Base-by-base conservation (phyloP, 2,888 invertebrate species). In the Phalera bucephala region DNA sequence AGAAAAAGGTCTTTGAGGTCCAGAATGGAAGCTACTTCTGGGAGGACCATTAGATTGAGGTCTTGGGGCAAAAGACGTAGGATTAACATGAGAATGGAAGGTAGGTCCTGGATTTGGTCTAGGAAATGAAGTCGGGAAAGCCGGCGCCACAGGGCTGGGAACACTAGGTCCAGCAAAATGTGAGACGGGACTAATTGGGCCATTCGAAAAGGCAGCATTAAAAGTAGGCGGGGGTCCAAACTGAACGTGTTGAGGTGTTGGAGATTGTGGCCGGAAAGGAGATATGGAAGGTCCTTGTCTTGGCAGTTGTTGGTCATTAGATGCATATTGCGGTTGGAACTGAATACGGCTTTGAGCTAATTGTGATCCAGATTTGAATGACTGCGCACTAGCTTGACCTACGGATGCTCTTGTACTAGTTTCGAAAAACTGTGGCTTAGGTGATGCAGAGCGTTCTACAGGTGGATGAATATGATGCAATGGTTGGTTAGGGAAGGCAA, bases 1-100 rank as follows among this genome's bases (percentile, higher is more conserved):
- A 45, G 83, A 80, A 64, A 91, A 91, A 6, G 92, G 91, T 54
- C 91, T 82, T 64, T 91, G 91, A 8, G 91, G 82, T 48, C 91
- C 91, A 12, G 91, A 79, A 57, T 89, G 86, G 55, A 90, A 90
- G 38, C 73, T 74, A 9, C 70, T 38, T 57, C 84, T 75, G 11
- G 89, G 77, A 20, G 89, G 91, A 9, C 80, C 79, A 54, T 77
- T 83, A 14, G 90, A 83, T 20, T 81, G 79, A 15, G 80, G 79
- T 17, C 88, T 69, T 13, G 74, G 38, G 4, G 59, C 67, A 53
- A 87, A 86, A 15, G 71, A 44, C 21, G 78, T 76, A 23, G 73
- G 67, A 35, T 56, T 72, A 17, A 80, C 83, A 1, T 85, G 79
- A 5, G 74, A 46, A 28, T 80, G 79, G 49, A 83, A 84, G 33